phyloP scores from a whole-genome alignment of 2,888 invertebrate species.

The Drosophila kanekoi region DNA sequence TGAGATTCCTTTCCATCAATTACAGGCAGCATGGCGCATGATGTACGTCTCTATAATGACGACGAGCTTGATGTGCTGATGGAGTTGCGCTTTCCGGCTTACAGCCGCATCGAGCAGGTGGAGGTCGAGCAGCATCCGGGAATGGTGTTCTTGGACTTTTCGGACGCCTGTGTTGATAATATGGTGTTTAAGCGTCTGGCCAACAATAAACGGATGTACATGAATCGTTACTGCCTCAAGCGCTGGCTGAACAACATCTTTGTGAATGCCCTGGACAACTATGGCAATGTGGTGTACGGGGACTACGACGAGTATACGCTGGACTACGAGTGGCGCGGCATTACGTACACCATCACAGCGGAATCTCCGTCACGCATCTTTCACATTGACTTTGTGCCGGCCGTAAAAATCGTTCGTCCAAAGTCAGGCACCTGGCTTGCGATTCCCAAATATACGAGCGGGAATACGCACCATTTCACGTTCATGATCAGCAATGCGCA shows the following conservation, averaged over 20 bases:
- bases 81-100: conserved; percentile 48
- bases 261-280: not conserved
- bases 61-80: conserved; percentile 71
- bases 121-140: conserved; percentile 50
- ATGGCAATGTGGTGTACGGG: conserved; percentile 1
- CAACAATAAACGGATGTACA: conserved; percentile 1
- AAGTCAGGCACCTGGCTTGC: conserved; percentile 48
- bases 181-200: conserved; percentile 21
- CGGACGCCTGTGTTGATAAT: not conserved
- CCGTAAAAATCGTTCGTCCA: conserved; percentile 43
- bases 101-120: conserved; percentile 20
- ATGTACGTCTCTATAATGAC: conserved; percentile 50
- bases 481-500: conserved; percentile 42
- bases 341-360: conserved; percentile 62
- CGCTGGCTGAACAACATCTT: conserved; percentile 44
- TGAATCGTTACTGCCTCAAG: conserved; percentile 27
- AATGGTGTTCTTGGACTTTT: conserved; percentile 53
- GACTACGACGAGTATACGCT: conserved; percentile 35
- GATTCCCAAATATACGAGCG: conserved; percentile 54
- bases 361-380: conserved; percentile 30
- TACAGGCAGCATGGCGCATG: conserved; percentile 60
- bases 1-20: not conserved
- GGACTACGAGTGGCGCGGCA: conserved; percentile 38
- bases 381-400: conserved; percentile 72
- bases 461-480: conserved; percentile 16